phyloP scores from a whole-genome alignment of 2,113 vertebrate species.

The Sardina pilchardus region DNA sequence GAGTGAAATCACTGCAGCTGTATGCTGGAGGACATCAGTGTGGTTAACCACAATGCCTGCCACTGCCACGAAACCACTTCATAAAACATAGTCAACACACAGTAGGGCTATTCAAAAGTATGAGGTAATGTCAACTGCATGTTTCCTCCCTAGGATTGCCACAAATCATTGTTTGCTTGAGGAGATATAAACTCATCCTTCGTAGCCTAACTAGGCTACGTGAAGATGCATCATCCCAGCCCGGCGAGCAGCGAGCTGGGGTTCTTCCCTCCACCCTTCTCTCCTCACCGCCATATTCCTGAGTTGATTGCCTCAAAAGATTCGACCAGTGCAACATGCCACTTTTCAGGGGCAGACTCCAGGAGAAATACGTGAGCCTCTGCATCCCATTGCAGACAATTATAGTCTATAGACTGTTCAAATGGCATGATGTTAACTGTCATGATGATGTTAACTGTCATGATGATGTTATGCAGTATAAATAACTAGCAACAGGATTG shows the following conservation, averaged over 20 bases:
- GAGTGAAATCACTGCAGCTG: not conserved
- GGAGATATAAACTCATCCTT: not conserved
- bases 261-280: conserved; percentile 63
- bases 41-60: not conserved
- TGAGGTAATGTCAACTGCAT: too few species aligned
- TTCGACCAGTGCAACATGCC: conserved; percentile 42
- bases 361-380: conserved; percentile 57
- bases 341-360: conserved; percentile 47
- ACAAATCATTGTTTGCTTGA: not conserved
- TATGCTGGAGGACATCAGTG: not conserved
- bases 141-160: not conserved
- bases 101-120: too few species aligned
- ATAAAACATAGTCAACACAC: not conserved
- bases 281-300: conserved; percentile 61
- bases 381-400: not conserved
- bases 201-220: not conserved
- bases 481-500: not conserved
- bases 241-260: conserved; percentile 55
- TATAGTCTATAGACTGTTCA: not conserved
- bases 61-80: not conserved
- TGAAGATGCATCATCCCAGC: conserved; percentile 59
- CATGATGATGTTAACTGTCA: too few species aligned
- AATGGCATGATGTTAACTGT: not conserved
- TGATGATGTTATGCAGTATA: not conserved
- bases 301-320: conserved; percentile 58